A percentile compares a stretch with the other conserved stretches of the same genome.
These are phyloP conservation scores for Chromis chromis DNA, from an alignment of 2,797 vertebrate species.

Conservation along the genomic window DNA sequence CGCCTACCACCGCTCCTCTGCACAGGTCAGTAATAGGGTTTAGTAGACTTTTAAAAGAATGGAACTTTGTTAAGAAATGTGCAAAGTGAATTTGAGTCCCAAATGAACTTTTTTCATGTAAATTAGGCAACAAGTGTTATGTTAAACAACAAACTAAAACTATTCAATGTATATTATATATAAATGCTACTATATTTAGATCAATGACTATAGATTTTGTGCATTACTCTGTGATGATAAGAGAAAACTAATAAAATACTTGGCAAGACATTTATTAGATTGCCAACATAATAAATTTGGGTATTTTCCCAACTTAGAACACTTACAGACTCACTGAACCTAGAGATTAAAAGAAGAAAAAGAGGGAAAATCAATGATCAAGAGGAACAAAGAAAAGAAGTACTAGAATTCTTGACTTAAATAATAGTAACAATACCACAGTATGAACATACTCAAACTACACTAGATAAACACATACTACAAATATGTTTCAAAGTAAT, in stretches of 20 bases:
- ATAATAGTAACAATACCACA: not conserved
- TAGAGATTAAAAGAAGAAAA: not conserved
- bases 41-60: not conserved
- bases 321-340: not conserved
- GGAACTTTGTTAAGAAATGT: not conserved
- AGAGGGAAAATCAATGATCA: too few relatives aligned
- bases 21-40: conserved; percentile 87
- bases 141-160: not conserved
- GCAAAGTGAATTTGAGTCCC: not conserved
- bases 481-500: too few relatives aligned
- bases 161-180: not conserved
- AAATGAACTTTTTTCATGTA: not conserved
- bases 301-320: too few relatives aligned
- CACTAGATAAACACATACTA: too few relatives aligned
- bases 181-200: not conserved
- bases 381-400: too few relatives aligned
- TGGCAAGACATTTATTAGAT: too few relatives aligned
- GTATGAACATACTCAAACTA: not conserved
- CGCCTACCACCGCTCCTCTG: conserved; percentile 93
- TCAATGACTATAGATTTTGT: too few relatives aligned
- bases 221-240: not conserved
- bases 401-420: not conserved
- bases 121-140: not conserved
- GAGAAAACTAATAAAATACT: too few relatives aligned
- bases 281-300: too few relatives aligned